Conservation (phyloP, 2,888 invertebrate species). For the Synanthedon formicaeformis region DNA sequence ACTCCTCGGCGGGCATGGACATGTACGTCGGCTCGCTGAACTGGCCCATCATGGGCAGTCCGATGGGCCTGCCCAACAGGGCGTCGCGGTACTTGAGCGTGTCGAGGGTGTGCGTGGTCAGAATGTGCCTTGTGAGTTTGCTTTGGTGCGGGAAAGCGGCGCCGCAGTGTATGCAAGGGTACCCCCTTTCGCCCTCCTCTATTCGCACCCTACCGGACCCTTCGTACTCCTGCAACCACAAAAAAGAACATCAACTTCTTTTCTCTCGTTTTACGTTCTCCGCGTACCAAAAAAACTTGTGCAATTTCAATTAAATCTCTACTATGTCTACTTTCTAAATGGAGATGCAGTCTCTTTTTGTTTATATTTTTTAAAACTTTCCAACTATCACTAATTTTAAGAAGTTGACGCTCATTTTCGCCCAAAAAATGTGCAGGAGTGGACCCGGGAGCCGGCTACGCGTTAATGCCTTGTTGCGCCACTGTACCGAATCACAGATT, state of each 20-base stretch:
- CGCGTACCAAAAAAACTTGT: constrained; percentile 54
- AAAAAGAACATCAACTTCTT: constrained; percentile 91
- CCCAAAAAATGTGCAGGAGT: constrained; percentile 73
- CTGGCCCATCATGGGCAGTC: constrained; percentile 52
- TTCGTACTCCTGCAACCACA: constrained; percentile 93
- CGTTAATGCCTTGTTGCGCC: constrained; percentile 60
- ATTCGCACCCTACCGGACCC: constrained; percentile 72
- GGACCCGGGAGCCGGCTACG: constrained; percentile 60
- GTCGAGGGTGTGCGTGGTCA: constrained; percentile 90
- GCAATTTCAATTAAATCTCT: constrained; percentile 42
- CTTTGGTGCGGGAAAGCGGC: constrained; percentile 90
- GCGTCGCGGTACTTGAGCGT: constrained; percentile 88
- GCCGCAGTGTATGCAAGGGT: constrained; percentile 91
- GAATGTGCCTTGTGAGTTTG: constrained; percentile 89
- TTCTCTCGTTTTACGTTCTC: constrained; percentile 65
- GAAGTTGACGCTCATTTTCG: constrained; percentile 93
- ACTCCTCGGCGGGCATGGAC: constrained; percentile 68
- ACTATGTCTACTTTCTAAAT: constrained; percentile 64
- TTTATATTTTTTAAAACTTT: constrained; percentile 37
- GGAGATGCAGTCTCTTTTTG: constrained; percentile 57
- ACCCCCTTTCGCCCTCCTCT: constrained; percentile 69
- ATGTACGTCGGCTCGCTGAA: constrained; percentile 60
- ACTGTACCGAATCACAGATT: constrained; percentile 51
- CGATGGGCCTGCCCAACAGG: constrained; percentile 48
- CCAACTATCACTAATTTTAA: constrained; percentile 60